Evolutionary conservation across 2,113 vertebrate species (phyloP).

Genomic region (Peromyscus maniculatus): DNA sequence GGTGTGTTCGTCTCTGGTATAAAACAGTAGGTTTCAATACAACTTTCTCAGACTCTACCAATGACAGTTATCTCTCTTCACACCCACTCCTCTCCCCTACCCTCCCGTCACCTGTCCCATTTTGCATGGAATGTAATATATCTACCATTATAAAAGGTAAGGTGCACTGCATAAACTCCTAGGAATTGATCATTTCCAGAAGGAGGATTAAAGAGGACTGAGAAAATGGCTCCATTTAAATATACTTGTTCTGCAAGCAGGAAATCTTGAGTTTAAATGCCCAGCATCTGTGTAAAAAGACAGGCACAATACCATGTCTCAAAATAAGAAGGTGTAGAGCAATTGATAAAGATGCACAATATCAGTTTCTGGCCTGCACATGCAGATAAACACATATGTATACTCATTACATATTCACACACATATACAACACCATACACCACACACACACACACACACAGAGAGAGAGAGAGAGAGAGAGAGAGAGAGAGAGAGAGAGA

Average conservation of each 20-base stretch:
- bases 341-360: background rate
- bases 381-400: background rate
- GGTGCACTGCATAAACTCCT: background rate
- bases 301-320: background rate
- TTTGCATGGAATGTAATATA: background rate
- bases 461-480: too few relatives aligned
- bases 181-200: background rate
- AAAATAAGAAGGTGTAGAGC: background rate
- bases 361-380: background rate
- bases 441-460: too few relatives aligned
- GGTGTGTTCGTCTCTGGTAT: background rate
- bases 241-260: background rate
- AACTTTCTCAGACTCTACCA: background rate
- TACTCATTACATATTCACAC: background rate
- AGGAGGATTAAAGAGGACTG: background rate
- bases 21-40: background rate
- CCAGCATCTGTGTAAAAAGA: background rate
- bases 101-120: too few relatives aligned
- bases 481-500: too few relatives aligned
- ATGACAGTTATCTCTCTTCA: background rate
- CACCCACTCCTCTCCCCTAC: background rate
- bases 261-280: background rate
- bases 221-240: background rate
- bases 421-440: background rate
- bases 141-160: background rate